These are phyloP conservation scores for Dicaeum eximium DNA, from an alignment of 2,113 vertebrate genomes.

Conservation along the genomic window DNA sequence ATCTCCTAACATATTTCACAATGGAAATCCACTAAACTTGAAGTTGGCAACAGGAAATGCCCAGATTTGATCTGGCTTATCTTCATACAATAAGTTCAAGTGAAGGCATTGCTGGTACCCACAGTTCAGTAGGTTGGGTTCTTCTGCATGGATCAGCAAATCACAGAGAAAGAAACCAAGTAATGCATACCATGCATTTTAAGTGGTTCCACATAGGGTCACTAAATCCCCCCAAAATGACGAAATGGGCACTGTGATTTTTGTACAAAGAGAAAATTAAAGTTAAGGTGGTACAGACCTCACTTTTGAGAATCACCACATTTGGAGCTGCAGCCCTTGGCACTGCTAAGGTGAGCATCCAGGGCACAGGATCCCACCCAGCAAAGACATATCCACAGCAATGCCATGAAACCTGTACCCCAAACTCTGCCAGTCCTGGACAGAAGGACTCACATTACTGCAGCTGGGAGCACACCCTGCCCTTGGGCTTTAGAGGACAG, in stretches of 20 bases:
- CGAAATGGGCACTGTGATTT: background rate
- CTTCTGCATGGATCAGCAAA: background rate
- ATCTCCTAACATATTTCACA: background rate
- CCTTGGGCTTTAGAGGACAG: background rate
- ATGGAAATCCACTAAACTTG: background rate
- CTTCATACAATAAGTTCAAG: background rate
- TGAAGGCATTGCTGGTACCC: rapidly evolving
- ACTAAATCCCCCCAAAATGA: background rate
- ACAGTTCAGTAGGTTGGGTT: background rate
- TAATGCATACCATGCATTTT: background rate
- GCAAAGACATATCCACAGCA: background rate
- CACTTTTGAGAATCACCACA: background rate
- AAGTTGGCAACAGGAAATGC: background rate
- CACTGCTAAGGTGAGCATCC: background rate
- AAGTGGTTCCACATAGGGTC: background rate
- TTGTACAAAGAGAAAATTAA: background rate
- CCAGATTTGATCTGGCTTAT: background rate
- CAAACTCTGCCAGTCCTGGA: rapidly evolving
- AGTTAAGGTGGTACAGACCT: background rate
- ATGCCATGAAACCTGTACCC: background rate
- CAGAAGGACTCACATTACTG: rapidly evolving
- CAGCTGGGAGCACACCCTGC: background rate
- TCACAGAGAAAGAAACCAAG: background rate
- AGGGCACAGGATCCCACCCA: background rate
- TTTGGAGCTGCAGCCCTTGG: background rate